phyloP scores from a whole-genome alignment of 2,888 invertebrate genomes.

The Copidosoma aretas region DNA sequence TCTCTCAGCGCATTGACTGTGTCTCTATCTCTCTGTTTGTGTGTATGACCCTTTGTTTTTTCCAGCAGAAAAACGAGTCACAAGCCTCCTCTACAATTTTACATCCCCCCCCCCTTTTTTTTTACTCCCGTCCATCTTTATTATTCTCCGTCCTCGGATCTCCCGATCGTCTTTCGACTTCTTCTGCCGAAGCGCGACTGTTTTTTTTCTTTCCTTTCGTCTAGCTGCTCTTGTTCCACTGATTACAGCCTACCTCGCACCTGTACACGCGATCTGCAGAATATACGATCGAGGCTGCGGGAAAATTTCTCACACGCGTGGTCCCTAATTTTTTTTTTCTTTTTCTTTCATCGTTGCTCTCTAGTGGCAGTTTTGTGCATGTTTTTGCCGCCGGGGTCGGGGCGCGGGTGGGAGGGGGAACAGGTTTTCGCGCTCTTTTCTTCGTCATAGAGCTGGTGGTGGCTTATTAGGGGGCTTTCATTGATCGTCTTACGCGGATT shows the following conservation, averaged over 20 bases:
- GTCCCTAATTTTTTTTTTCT: too few relatives aligned
- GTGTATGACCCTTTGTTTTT: neutral
- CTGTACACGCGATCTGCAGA: neutral
- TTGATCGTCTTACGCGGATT: neutral
- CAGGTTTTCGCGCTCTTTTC: neutral
- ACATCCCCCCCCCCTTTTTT: too few relatives aligned
- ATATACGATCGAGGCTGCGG: too few relatives aligned
- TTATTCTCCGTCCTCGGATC: neutral
- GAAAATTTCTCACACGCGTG: neutral
- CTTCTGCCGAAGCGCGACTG: neutral
- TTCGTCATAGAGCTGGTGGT: too few relatives aligned
- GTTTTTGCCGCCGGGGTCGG: too few relatives aligned
- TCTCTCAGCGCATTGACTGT: too few relatives aligned
- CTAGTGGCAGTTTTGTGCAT: too few relatives aligned
- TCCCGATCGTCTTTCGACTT: neutral
- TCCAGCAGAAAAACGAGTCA: neutral
- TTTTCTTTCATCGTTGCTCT: too few relatives aligned
- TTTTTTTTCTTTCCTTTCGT: neutral
- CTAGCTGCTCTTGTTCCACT: neutral
- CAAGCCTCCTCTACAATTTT: too few relatives aligned
- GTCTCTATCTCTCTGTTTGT: too few relatives aligned
- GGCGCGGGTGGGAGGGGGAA: neutral
- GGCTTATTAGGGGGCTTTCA: neutral
- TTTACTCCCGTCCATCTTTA: neutral
- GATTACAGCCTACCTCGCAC: too few relatives aligned